Evolutionary conservation across 2,888 invertebrate species (phyloP), one percentile per base, ranked within the genome.

Genomic region (Tetragonisca angustula): DNA sequence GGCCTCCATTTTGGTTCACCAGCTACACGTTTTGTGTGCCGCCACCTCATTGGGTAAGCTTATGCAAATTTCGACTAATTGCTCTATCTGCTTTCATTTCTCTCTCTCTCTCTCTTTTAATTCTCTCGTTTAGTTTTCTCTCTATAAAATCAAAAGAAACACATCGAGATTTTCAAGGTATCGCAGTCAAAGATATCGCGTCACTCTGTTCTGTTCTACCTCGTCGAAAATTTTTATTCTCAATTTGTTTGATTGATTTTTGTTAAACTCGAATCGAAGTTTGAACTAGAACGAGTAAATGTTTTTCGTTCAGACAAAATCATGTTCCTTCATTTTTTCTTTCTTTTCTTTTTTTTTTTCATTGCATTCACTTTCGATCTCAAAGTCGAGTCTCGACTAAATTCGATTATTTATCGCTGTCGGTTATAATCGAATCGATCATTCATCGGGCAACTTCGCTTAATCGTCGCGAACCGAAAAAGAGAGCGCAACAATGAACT

Each of bases 1-100:
- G 94, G 94, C 94, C 94, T 92, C 90, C 87, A 89, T 93, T 87
- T 91, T 93, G 89, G 90, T 94, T 87, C 91, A 94, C 85, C 91
- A 94, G 80, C 89, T 92, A 85, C 92, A 88, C 76, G 89, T 90
- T 76, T 86, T 91, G 67, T 89, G 83, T 79, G 92, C 92, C 49
- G 89, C 91, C 83, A 91, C 90, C 76, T 87, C 91, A 32, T 71
- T 92, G 86, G 92, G 93, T 93, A 62, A 90, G 89, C 80, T 49
- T 11, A 81, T 21, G 54, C 17, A 6, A 43, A 50, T 27, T 24
- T 21, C 6, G 3, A 13, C 19, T 52, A 69, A 69, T 21, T 52
- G 21, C 15, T 52, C 27, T 15, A 21, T 15, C 5, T 21, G 15
- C 50, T 69, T 69, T 52, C 50, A 24, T 68, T 50, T 69, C 32